phyloP scores from a whole-genome alignment of 53 echinoderm and acorn worm species.

The Temnopleurus reevesii region DNA sequence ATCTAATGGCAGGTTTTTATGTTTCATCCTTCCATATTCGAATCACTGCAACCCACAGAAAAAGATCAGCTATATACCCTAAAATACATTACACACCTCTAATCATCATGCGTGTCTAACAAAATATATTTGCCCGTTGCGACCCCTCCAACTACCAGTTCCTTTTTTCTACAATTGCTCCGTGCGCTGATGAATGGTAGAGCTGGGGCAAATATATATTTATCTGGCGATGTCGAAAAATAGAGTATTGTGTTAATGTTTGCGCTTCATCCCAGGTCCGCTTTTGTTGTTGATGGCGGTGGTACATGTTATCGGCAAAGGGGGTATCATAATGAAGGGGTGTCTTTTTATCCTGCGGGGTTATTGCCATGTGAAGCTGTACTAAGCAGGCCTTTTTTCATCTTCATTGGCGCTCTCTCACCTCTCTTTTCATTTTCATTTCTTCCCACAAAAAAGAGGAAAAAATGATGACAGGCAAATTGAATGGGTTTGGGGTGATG shows the following conservation, averaged over 20 bases:
- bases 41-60: no score
- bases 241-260: not conserved
- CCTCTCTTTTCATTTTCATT: not conserved
- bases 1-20: no score
- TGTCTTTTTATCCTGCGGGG: not conserved
- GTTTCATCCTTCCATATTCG: no score
- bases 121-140: not conserved
- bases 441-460: not conserved
- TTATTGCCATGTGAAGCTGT: not conserved
- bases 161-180: not conserved
- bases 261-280: not conserved
- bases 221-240: not conserved
- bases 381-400: not conserved
- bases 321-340: not conserved
- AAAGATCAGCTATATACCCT: not conserved
- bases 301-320: no score
- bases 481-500: conserved; percentile 34
- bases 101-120: not conserved
- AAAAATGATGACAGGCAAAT: conserved; percentile 44
- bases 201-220: not conserved
- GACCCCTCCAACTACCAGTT: not conserved
- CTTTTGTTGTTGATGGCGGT: not conserved
- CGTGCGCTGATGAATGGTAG: not conserved
- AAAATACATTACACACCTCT: no score
- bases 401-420: not conserved